Base-by-base conservation (phyloP, 2,113 vertebrate species). In the Myotis davidii region DNA sequence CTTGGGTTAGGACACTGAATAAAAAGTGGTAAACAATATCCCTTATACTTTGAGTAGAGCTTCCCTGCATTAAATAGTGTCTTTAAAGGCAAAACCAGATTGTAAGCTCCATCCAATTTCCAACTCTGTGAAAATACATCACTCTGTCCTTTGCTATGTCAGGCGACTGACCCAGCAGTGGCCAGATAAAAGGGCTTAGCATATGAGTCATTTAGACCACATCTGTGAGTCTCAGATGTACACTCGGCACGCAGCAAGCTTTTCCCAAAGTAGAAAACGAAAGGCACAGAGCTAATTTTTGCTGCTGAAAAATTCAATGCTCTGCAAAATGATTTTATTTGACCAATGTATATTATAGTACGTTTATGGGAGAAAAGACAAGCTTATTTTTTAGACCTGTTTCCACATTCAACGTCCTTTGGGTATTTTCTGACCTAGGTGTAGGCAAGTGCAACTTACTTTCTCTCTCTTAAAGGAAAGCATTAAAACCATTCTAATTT, bases 241-340 rank as follows among this genome's bases (percentile, higher is more conserved):
- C 6, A 72, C 79, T 88, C 77, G 32, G 88, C 67, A 72, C 42
- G 70, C 81, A 83, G 79, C 25, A 61, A 79, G 65, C 85, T 39
- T 64, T 93, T 94, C n/a, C 61, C 5, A 94, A 79, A 95, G 72
- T 67, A 94, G 94, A 87, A 96, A 96, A 95, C 78, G 85, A 96
- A 94, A 92, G 59, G 78, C 39, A 69, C 37, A 83, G 93, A 92
- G 52, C 94, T 96, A 97, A 96, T 81, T 94, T 88, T 11, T 76
- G 14, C 56, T 91, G 11, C 78, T 70, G 50, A 88, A 96, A 89
- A 91, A 17, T 79, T 29, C 76, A 37, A 21, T 88, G n/a, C 37
- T 93, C 84, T 95, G 85, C 82, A 95, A 96, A 79, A 88, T 8
- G 56, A 83, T 90, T 95, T 95, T 88, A 95, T 94, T 97, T 96